Percentiles rank a stretch among this genome's conserved stretches.
phyloP scores from a whole-genome alignment of 2,797 vertebrate genomes.

The Sebastes itinus region DNA sequence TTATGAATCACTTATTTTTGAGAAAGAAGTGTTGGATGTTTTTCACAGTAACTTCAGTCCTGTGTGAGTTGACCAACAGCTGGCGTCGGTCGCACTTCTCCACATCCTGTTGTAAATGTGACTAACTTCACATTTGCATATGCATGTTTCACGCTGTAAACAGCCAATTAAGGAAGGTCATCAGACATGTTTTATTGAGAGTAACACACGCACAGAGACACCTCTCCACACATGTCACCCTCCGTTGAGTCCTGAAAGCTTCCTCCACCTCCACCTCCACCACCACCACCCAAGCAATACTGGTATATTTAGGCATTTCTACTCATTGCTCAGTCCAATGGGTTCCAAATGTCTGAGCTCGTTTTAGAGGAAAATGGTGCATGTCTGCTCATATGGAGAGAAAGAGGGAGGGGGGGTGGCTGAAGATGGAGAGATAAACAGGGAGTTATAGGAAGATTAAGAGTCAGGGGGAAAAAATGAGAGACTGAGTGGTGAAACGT shows the following conservation, averaged over 20 bases:
- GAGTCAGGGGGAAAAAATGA: slow-evolving; percentile 10
- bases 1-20: not conserved
- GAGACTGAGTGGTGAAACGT: slow-evolving; percentile 25
- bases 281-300: not conserved
- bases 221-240: not conserved
- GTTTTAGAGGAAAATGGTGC: slow-evolving; percentile 74
- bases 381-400: slow-evolving; percentile 58
- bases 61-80: not conserved
- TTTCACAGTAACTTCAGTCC: not conserved
- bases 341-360: slow-evolving; percentile 77
- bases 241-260: slow-evolving; percentile 31
- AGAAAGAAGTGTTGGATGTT: not conserved
- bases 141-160: slow-evolving; percentile 13
- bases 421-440: slow-evolving; percentile 68
- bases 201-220: not conserved
- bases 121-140: not conserved
- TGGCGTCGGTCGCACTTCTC: not conserved
- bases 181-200: not conserved
- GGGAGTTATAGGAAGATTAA: slow-evolving; percentile 60
- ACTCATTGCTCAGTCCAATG: slow-evolving; percentile 65
- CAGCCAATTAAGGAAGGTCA: slow-evolving; percentile 45
- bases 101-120: not conserved
- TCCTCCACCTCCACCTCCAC: not conserved
- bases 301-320: slow-evolving; percentile 62
- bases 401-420: not conserved